Conservation (phyloP, 2,888 invertebrate genomes). For the Scaptomyza flava region DNA sequence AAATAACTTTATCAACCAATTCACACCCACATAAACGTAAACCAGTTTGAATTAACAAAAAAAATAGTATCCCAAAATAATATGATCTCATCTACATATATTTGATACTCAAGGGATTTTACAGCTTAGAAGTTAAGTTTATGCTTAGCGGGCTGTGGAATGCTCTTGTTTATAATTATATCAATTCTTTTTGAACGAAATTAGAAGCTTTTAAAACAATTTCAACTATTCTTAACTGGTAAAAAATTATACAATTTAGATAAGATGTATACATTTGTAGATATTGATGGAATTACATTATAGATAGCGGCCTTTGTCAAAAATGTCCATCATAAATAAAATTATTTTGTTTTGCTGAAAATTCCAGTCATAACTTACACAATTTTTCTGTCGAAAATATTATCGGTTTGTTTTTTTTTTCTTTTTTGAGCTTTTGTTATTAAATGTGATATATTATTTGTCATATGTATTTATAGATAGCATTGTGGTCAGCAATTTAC, state of each 20-base stretch:
- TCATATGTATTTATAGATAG: constrained; percentile 15
- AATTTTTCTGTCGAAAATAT: constrained; percentile 23
- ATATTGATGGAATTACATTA: constrained; percentile 17
- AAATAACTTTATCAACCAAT: constrained; percentile 4
- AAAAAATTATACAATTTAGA: constrained; percentile 4
- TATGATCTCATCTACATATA: constrained; percentile 19
- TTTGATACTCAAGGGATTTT: constrained; percentile 3
- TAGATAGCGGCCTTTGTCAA: constrained; percentile 16
- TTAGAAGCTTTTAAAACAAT: constrained; percentile 47
- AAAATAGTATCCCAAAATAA: neutral
- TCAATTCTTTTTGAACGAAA: constrained; percentile 2
- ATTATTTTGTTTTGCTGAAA: constrained; percentile 14
- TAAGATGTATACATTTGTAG: neutral
- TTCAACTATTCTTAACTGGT: constrained; percentile 13
- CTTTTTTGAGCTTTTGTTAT: constrained; percentile 25
- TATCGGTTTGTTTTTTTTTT: constrained; percentile 6
- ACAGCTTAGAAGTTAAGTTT: neutral
- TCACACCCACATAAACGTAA: constrained; percentile 27
- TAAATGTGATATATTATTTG: constrained; percentile 34
- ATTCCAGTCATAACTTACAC: constrained; percentile 23
- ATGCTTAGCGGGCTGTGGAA: neutral
- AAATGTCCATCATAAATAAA: constrained; percentile 38
- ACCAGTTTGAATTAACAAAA: constrained; percentile 1
- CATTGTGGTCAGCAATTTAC: constrained; percentile 45
- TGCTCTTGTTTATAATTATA: neutral